Evolutionary conservation across 2,113 vertebrate species (phyloP).

Genomic region (Benitochromis conjunctus): DNA sequence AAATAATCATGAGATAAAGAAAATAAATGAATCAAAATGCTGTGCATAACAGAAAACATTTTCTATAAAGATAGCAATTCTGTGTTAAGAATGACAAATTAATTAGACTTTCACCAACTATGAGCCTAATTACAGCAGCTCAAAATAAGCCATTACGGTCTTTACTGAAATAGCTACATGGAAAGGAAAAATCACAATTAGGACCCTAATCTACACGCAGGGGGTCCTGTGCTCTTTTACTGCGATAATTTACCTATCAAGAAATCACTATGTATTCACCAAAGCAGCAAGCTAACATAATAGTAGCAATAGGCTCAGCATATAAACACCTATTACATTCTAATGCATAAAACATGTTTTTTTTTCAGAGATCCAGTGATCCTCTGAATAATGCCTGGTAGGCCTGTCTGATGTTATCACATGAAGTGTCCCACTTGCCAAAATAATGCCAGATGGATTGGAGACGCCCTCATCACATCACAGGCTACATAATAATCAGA

Average conservation of each 20-base stretch:
- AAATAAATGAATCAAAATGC: background rate
- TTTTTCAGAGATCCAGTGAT: conserved; percentile 12
- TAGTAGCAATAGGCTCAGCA: background rate
- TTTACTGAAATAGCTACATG: background rate
- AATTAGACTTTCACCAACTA: background rate
- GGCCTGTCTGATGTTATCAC: conserved; percentile 24
- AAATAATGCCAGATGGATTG: conserved; percentile 56
- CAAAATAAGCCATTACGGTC: background rate
- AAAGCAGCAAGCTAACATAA: conserved; percentile 5
- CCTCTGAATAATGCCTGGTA: conserved; percentile 16
- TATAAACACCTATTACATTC: background rate
- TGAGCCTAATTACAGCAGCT: background rate
- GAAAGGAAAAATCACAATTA: background rate
- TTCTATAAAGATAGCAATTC: background rate
- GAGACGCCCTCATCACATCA: conserved; percentile 27
- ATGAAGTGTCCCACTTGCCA: conserved; percentile 40
- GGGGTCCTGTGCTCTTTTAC: background rate
- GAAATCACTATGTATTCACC: conserved; percentile 32
- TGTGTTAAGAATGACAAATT: background rate
- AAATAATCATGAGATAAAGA: background rate
- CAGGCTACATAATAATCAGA: background rate
- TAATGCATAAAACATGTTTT: conserved; percentile 59
- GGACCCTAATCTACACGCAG: background rate
- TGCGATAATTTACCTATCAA: background rate
- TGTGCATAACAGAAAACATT: background rate